Percentiles rank a stretch among this genome's conserved stretches.
These are phyloP conservation scores for Cybosia mesomella DNA, from an alignment of 2,888 invertebrate species.

Conservation along the genomic window DNA sequence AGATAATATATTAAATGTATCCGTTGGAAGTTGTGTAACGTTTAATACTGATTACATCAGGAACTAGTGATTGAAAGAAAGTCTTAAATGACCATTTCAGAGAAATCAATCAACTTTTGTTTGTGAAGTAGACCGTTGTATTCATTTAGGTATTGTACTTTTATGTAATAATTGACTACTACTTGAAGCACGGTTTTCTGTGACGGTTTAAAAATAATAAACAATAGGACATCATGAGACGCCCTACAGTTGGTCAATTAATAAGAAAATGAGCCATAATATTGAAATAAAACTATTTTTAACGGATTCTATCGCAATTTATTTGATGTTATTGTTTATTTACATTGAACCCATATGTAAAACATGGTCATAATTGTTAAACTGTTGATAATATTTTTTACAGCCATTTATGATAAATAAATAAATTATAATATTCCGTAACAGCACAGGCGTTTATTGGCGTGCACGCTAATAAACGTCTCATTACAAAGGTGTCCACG, in stretches of 20 bases:
- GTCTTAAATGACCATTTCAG: constrained; percentile 36
- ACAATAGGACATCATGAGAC: background rate
- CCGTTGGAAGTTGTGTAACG: constrained; percentile 28
- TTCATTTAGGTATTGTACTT: background rate
- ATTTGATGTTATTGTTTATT: no score
- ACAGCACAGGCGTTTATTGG: no score
- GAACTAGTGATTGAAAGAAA: constrained; percentile 34
- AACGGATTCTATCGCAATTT: no score
- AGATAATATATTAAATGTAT: constrained; percentile 8
- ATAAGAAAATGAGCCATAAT: no score
- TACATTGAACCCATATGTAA: no score
- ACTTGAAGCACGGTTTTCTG: background rate
- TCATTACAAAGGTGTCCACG: no score
- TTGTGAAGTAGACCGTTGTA: background rate
- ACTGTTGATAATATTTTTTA: no score
- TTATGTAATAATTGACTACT: background rate
- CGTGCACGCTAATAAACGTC: no score
- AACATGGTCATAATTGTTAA: no score
- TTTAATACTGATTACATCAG: constrained; percentile 19
- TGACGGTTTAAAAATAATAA: background rate
- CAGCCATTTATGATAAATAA: no score
- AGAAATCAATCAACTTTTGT: constrained; percentile 37
- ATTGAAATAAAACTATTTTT: no score
- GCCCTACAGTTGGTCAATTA: background rate
- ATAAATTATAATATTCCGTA: no score